Evolutionary conservation across 2,888 invertebrate genomes (phyloP).

Genomic region (Orthonychiurus folsomi): DNA sequence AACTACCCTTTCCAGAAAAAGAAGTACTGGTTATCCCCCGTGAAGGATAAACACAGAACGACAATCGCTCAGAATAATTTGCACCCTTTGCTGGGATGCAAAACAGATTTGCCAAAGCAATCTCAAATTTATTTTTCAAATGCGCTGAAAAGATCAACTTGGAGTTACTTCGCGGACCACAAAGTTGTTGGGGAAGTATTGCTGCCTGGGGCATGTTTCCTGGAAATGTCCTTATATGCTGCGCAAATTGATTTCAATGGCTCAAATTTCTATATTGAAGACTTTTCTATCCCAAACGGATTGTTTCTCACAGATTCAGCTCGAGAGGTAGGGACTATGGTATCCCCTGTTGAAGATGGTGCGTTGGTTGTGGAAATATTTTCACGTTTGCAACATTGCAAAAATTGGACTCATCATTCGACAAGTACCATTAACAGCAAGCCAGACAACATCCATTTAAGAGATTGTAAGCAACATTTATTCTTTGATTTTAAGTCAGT

Average conservation of each 20-base stretch:
- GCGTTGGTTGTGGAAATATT: too few relatives aligned
- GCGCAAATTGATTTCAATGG: neutral
- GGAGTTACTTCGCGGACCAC: neutral
- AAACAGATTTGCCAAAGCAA: neutral
- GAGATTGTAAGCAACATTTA: neutral
- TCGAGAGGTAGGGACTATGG: too few relatives aligned
- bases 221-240: neutral
- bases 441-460: neutral
- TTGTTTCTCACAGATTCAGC: neutral
- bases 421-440: neutral
- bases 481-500: neutral
- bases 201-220: neutral
- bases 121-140: neutral
- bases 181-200: neutral
- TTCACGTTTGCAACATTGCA: too few relatives aligned
- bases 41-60: too few relatives aligned
- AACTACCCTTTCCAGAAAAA: constrained; percentile 11
- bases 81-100: neutral
- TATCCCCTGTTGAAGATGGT: too few relatives aligned
- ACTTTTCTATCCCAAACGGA: neutral
- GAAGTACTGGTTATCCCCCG: constrained; percentile 6
- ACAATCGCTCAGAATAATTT: neutral
- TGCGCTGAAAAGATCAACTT: neutral
- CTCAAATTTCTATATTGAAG: neutral
- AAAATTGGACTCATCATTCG: neutral